Conservation (phyloP, 2,888 invertebrate genomes). For the Cryptocheilus praepositus region DNA sequence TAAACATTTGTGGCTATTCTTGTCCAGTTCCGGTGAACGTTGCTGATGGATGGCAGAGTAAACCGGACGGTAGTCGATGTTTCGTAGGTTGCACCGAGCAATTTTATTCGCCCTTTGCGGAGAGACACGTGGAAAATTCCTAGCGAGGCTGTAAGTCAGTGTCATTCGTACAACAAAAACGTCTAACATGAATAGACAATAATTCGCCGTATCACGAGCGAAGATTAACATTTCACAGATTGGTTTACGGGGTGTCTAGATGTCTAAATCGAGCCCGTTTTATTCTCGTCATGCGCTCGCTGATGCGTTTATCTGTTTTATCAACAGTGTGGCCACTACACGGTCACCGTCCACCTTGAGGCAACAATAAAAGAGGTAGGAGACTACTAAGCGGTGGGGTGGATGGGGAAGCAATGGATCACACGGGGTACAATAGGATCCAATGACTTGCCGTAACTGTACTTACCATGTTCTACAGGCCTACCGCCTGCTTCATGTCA, state of each 20-base stretch:
- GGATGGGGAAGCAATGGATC: constrained; percentile 18
- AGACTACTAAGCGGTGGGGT: constrained; percentile 7
- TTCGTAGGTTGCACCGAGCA: too few species aligned
- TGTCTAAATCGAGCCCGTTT: constrained; percentile 29
- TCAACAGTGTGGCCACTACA: constrained; percentile 55
- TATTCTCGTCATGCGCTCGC: constrained; percentile 36
- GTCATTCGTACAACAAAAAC: too few species aligned
- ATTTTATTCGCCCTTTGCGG: too few species aligned
- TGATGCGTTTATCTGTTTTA: constrained; percentile 62
- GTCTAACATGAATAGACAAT: too few species aligned
- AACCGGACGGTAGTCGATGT: not conserved
- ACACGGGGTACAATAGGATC: constrained; percentile 45
- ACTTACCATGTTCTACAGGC: constrained; percentile 45
- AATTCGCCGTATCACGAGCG: not conserved
- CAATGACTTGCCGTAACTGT: constrained; percentile 61
- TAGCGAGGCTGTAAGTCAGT: too few species aligned
- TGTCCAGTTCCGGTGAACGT: constrained; percentile 9
- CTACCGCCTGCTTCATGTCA: constrained; percentile 54
- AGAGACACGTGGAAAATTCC: too few species aligned
- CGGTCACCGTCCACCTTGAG: constrained; percentile 31
- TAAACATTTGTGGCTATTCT: not conserved
- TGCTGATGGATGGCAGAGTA: not conserved
- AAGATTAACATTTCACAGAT: constrained; percentile 3
- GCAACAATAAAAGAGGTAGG: constrained; percentile 39
- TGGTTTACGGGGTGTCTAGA: constrained; percentile 40